Evolutionary conservation across 2,797 vertebrate genomes (phyloP), one percentile per base, ranked within the genome.

Genomic region (Liasis olivaceus): DNA sequence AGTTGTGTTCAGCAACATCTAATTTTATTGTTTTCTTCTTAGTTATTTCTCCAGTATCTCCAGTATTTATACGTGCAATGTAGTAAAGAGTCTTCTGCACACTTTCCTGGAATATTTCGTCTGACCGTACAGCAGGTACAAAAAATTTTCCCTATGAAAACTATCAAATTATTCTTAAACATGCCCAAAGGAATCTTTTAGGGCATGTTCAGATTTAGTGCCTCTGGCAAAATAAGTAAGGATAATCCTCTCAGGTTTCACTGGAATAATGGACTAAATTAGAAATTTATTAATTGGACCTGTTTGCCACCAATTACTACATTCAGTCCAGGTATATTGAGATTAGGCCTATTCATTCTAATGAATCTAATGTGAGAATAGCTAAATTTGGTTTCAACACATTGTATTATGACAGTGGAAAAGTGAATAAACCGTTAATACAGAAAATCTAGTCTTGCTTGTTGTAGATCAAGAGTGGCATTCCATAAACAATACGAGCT

Each of bases 41-140:
- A 98, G 98, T 95, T 98, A 0, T 98, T 99, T 96, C 98, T 99
- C 28, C 98, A 97, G 95, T 99, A 99, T 96, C 97, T 99, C 36
- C 98, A 98, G 91, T 99, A 98, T 96, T 98, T 99, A 89, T 99
- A 99, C 95, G 94, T 98, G 84, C 98, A 98, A 93, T 99, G 98
- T 96, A 98, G 98, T 93, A 97, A 98, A 92, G 98, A 98, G 62
- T 94, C 96, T n/a, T 95, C 97, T 66, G 95, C 96, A 91, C 95
- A 97, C 92, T 97, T 97, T 91, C 97, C 98, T 0, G 97, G 98
- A 92, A 89, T 94, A 22, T 96, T 96, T 91, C 98, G 97, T 89
- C 98, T 99, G 93, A 98, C 98, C 8, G 92, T 99, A 93, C 97
- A 96, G 92, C 98, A 99, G 99, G 99, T 99, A 91, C 96, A 96